A percentile compares a stretch with the other conserved stretches of the same genome.
phyloP scores from a whole-genome alignment of 2,888 invertebrate genomes.

The Papilio protenor region DNA sequence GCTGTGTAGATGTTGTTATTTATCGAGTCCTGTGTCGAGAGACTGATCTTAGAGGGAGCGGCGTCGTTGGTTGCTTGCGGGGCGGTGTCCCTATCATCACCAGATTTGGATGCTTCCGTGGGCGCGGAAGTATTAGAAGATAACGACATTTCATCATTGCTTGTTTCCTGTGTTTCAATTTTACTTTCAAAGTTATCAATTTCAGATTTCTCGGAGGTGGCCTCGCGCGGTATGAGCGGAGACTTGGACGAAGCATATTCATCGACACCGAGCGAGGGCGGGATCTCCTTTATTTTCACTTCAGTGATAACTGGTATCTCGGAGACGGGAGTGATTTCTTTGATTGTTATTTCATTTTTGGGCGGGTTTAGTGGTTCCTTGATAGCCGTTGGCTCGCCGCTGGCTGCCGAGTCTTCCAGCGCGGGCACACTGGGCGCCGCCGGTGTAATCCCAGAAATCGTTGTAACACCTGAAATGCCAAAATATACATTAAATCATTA shows the following conservation, averaged over 20 bases:
- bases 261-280: slow-evolving; percentile 71
- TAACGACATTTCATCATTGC: slow-evolving; percentile 58
- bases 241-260: slow-evolving; percentile 77
- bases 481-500: slow-evolving; percentile 8
- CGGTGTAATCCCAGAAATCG: slow-evolving; percentile 64
- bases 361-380: slow-evolving; percentile 66
- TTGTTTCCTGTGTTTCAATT: slow-evolving; percentile 62
- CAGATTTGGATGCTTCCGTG: slow-evolving; percentile 51
- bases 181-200: slow-evolving; percentile 54
- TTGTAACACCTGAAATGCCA: slow-evolving; percentile 70
- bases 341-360: slow-evolving; percentile 81
- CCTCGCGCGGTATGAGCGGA: slow-evolving; percentile 75
- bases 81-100: slow-evolving; percentile 41
- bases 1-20: slow-evolving; percentile 68
- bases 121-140: slow-evolving; percentile 54
- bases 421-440: slow-evolving; percentile 55
- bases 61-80: slow-evolving; percentile 56
- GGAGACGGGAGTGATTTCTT: slow-evolving; percentile 85
- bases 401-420: slow-evolving; percentile 54
- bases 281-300: slow-evolving; percentile 77
- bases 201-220: slow-evolving; percentile 66
- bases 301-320: slow-evolving; percentile 77
- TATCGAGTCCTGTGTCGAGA: slow-evolving; percentile 71
- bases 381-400: slow-evolving; percentile 53
- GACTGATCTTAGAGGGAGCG: slow-evolving; percentile 73